A percentile compares a stretch with the other conserved stretches of the same genome.
Conservation (phyloP, 2,888 invertebrate genomes). For the Crioceris asparagi region DNA sequence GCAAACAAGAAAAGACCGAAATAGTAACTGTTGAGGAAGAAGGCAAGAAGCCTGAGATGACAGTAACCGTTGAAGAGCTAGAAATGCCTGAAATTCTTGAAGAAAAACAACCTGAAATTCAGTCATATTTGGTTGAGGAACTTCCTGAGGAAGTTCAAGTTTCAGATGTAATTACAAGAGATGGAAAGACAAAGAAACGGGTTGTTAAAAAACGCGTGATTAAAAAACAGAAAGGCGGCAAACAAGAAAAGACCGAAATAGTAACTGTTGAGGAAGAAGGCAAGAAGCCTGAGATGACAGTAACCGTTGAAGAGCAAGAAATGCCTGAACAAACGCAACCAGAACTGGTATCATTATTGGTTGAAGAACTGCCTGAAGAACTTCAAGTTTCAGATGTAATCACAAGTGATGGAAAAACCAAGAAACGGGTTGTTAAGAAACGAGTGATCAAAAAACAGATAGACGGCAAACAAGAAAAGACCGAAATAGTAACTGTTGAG, state of each 20-base stretch:
- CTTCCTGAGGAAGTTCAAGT: slow-evolving; percentile 22
- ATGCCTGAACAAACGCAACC: slow-evolving; percentile 23
- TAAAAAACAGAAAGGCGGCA: slow-evolving; percentile 32
- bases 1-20: slow-evolving; percentile 34
- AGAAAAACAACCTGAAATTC: slow-evolving; percentile 23
- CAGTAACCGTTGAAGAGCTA: slow-evolving; percentile 24
- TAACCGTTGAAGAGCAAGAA: slow-evolving; percentile 21
- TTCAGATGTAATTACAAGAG: slow-evolving; percentile 12
- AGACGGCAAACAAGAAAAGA: slow-evolving; percentile 32
- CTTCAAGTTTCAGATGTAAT: slow-evolving; percentile 29
- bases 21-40: slow-evolving; percentile 36
- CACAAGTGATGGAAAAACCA: slow-evolving; percentile 29
- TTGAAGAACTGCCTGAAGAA: slow-evolving; percentile 21
- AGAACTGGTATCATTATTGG: slow-evolving; percentile 23
- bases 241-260: slow-evolving; percentile 35
- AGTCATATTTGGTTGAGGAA: slow-evolving; percentile 19
- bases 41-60: slow-evolving; percentile 26
- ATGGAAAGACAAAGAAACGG: slow-evolving; percentile 19
- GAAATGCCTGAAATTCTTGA: slow-evolving; percentile 23
- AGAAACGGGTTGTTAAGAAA: slow-evolving; percentile 31
- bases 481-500: slow-evolving; percentile 28
- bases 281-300: slow-evolving; percentile 17
- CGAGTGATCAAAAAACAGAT: slow-evolving; percentile 35
- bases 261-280: slow-evolving; percentile 27
- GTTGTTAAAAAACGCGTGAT: slow-evolving; percentile 33